Base-by-base conservation (phyloP, 1,140 invertebrate genomes). In the Drosophila bocqueti region DNA sequence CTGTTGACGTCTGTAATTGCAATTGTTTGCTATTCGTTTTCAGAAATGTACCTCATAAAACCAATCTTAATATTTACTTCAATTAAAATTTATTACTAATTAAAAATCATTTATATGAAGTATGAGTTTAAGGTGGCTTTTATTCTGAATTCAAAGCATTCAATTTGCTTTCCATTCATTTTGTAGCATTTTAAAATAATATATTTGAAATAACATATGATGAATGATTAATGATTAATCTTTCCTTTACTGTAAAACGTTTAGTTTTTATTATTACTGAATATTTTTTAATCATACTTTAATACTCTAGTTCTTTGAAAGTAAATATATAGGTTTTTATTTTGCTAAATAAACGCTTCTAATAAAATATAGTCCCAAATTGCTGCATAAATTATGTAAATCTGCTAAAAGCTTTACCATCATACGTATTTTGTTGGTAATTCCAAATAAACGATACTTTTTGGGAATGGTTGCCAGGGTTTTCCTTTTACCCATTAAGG, bases 401-500 rank as follows among this genome's bases (percentile, higher is more conserved):
- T 55, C 54, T 24, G 4, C 34, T 55, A 55, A 55, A 55, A 55
- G 52, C 52, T 16, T 24, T 1, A 4, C 0, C 21, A 38, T 24
- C 15, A 55, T 26, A 15, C 11, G 54, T n/a, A 24, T 5, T 24
- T 21, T 13, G 7, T 24, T 29, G 49, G 15, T 16, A 40, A 24
- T 55, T 16, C 9, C 34, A 55, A 24, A 40, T 16, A 40, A 55
- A 55, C 9, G 54, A 55, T n/a, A 38, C 54, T 38, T 55, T 55
- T n/a, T 55, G 54, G 36, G 36, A 24, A n/a, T 16, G 54, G 15
- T 24, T 55, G 15, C 29, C 3, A 18, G 24, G 49, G 18, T 55
- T 55, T 63, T 55, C 31, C 60, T 55, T 55, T 63, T 63, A 31
- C 46, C 21, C 34, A 63, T 63, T 55, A 63, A 62, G 60, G 60